phyloP scores from a whole-genome alignment of 2,113 vertebrate species.

The Myocastor coypus region DNA sequence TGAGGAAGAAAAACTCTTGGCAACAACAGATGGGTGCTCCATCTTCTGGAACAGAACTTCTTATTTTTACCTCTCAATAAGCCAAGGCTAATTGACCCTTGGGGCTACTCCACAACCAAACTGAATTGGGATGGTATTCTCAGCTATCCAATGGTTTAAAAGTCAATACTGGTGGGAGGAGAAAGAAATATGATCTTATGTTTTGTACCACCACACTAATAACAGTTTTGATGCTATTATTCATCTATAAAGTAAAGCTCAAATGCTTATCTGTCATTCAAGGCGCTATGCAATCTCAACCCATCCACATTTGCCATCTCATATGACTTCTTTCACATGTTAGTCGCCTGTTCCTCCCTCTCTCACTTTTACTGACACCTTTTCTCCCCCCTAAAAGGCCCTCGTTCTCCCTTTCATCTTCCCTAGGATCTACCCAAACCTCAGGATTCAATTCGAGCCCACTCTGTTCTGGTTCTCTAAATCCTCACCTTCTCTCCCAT shows the following conservation, averaged over 20 bases:
- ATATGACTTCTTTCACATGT: neutral
- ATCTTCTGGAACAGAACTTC: conserved; percentile 65
- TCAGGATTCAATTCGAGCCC: neutral
- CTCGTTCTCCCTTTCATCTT: neutral
- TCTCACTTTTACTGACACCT: neutral
- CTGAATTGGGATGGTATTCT: neutral
- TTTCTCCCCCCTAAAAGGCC: neutral
- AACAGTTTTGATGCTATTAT: neutral
- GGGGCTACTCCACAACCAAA: conserved; percentile 27
- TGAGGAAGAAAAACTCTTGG: conserved; percentile 46
- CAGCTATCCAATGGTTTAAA: neutral
- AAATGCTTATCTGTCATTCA: neutral
- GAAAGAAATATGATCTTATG: neutral
- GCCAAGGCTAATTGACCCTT: conserved; percentile 28
- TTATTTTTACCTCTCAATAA: conserved; percentile 50
- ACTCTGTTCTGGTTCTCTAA: neutral
- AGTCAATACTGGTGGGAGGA: neutral
- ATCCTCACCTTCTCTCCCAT: neutral
- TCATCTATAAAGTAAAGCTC: conserved; percentile 8
- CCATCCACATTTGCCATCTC: neutral
- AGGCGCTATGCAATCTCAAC: neutral
- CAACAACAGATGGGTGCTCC: conserved; percentile 50
- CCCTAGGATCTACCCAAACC: neutral
- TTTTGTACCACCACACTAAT: neutral
- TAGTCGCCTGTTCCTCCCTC: neutral